phyloP scores from a whole-genome alignment of 2,888 invertebrate genomes.

The Agonopterix arenella region DNA sequence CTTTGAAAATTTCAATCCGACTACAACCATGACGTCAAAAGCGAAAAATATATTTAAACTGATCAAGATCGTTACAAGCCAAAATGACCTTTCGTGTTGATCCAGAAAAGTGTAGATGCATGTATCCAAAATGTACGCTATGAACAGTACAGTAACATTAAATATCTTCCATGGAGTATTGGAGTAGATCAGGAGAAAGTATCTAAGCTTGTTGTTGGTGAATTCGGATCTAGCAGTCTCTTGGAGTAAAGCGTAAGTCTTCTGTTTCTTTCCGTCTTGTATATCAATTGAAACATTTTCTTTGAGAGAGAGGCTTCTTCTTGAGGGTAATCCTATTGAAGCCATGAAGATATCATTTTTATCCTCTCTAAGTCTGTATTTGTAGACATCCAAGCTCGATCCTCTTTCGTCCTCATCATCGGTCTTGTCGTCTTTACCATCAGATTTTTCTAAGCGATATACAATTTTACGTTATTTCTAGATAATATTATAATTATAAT shows the following conservation, averaged over 20 bases:
- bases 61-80: conserved; percentile 40
- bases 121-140: conserved; percentile 54
- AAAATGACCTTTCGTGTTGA: conserved; percentile 34
- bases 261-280: conserved; percentile 36
- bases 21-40: conserved; percentile 47
- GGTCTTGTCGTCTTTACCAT: too few species aligned
- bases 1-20: conserved; percentile 57
- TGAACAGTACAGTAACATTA: conserved; percentile 44
- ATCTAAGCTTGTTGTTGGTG: conserved; percentile 45
- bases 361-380: conserved; percentile 36
- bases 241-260: conserved; percentile 59
- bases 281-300: conserved; percentile 22
- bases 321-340: neutral
- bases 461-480: too few species aligned
- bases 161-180: conserved; percentile 55
- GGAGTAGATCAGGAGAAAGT: conserved; percentile 51
- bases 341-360: conserved; percentile 29
- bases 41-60: conserved; percentile 50
- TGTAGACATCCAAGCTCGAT: conserved; percentile 41
- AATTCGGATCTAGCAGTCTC: conserved; percentile 50
- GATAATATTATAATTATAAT: too few species aligned
- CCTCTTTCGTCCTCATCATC: conserved; percentile 6
- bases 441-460: too few species aligned
- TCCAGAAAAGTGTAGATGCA: conserved; percentile 54
- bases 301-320: too few species aligned